These are phyloP conservation scores for Drosophila baimaii DNA, from an alignment of 1,140 invertebrate species.

Conservation along the genomic window DNA sequence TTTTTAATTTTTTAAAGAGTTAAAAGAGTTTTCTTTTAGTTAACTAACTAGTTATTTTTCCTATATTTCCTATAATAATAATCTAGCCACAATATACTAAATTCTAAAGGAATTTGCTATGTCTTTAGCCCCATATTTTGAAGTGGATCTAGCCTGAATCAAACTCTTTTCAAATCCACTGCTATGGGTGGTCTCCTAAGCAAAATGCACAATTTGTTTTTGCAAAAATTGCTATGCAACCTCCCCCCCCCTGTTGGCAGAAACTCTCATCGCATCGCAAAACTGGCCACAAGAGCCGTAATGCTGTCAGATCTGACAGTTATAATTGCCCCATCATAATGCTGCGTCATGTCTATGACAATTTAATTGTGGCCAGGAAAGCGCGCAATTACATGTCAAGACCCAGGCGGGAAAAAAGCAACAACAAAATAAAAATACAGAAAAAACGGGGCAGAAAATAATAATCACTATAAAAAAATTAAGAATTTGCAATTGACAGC, in stretches of 20 bases:
- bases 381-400: slow-evolving; percentile 76
- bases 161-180: slow-evolving; percentile 6
- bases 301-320: slow-evolving; percentile 76
- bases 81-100: too few relatives aligned
- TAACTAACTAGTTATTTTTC: too few relatives aligned
- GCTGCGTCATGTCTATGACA: slow-evolving; percentile 79
- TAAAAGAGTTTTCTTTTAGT: too few relatives aligned
- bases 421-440: not conserved
- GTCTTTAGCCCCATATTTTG: not conserved
- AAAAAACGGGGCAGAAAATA: slow-evolving; percentile 19
- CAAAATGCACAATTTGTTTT: slow-evolving; percentile 35
- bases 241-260: slow-evolving; percentile 8
- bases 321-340: slow-evolving; percentile 79
- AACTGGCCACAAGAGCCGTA: slow-evolving; percentile 39
- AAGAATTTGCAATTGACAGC: slow-evolving; percentile 63
- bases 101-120: not conserved
- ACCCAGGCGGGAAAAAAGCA: slow-evolving; percentile 18
- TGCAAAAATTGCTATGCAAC: slow-evolving; percentile 23
- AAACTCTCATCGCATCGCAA: slow-evolving; percentile 42
- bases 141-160: slow-evolving; percentile 4
- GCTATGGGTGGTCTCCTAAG: slow-evolving; percentile 27
- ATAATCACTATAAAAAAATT: slow-evolving; percentile 40
- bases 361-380: slow-evolving; percentile 81
- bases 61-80: too few relatives aligned
- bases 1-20: too few relatives aligned